Base-by-base conservation (phyloP, 2,797 vertebrate species). In the Todus mexicanus region DNA sequence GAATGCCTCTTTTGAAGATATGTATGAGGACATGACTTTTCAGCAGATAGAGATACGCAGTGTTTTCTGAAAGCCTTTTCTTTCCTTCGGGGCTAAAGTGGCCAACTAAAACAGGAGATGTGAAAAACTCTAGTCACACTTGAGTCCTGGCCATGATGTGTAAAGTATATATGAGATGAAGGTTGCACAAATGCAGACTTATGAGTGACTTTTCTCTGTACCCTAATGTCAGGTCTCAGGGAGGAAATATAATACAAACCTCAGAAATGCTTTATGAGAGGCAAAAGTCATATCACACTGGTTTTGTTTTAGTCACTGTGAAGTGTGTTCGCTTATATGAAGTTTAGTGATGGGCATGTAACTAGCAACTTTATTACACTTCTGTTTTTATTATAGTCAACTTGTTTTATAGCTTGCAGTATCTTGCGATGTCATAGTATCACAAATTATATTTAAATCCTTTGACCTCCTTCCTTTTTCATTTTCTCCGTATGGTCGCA, bases 361-460 rank as follows among this genome's bases (percentile, higher is more conserved):
- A 57, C 59, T 56, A 42, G 73, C 51, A 78, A 90, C 53, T 89
- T 89, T 70, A 70, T 91, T 92, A 48, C n/a, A 35, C 40, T 72
- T 74, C 27, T 69, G 69, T 18, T 80, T 94, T 90, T 93, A 78
- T 87, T 93, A n/a, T 15, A 91, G 51, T 57, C 84, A 77, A 27
- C 29, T 48, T 75, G 33, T 31, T 91, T 75, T 75, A 72, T 69
- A 7, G 1, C 35, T 42, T 83, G 21, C 50, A 73, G 20, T 60
- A 37, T 78, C 76, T 84, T 83, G 38, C 9, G 2, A 31, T 75
- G 72, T 40, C 0, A 0, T 69, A 70, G 26, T 45, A 76, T 72
- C 73, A 53, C 76, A 89, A 81, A 90, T 86, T 25, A 38, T 84
- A 84, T 90, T 92, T 92, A 63, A 88, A 76, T 90, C 73, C 40